A percentile compares a stretch with the other conserved stretches of the same genome.
phyloP scores from a whole-genome alignment of 2,888 invertebrate genomes.

The Heliconius cydno region DNA sequence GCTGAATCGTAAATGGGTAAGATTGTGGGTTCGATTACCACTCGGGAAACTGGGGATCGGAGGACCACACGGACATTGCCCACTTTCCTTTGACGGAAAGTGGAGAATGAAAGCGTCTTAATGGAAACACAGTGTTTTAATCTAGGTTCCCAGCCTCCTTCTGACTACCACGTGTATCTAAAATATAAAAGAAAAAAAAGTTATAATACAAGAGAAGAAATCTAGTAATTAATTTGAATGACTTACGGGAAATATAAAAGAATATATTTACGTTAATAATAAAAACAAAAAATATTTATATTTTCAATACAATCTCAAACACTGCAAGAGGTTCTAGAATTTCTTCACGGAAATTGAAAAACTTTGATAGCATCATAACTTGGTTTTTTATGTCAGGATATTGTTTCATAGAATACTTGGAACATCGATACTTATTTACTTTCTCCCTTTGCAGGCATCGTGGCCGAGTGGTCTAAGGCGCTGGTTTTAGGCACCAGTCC shows the following conservation, averaged over 20 bases:
- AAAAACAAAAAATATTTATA: background rate
- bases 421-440: conserved; percentile 14
- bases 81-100: background rate
- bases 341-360: conserved; percentile 15
- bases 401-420: conserved; percentile 7
- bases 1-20: background rate
- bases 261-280: too few species aligned
- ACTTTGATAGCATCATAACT: conserved; percentile 2
- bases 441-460: conserved; percentile 81
- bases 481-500: conserved; percentile 96
- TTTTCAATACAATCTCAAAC: conserved; percentile 4
- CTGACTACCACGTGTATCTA: too few species aligned
- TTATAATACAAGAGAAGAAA: too few species aligned
- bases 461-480: conserved; percentile 96
- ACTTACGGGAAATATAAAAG: too few species aligned
- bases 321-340: background rate
- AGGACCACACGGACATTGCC: too few species aligned
- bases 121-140: too few species aligned
- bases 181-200: too few species aligned
- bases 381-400: background rate
- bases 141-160: too few species aligned
- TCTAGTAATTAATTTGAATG: too few species aligned
- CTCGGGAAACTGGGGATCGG: too few species aligned
- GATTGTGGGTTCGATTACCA: background rate
- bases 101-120: background rate